phyloP scores from a whole-genome alignment of 2,888 invertebrate genomes.

The Didymodactylos carnosus region DNA sequence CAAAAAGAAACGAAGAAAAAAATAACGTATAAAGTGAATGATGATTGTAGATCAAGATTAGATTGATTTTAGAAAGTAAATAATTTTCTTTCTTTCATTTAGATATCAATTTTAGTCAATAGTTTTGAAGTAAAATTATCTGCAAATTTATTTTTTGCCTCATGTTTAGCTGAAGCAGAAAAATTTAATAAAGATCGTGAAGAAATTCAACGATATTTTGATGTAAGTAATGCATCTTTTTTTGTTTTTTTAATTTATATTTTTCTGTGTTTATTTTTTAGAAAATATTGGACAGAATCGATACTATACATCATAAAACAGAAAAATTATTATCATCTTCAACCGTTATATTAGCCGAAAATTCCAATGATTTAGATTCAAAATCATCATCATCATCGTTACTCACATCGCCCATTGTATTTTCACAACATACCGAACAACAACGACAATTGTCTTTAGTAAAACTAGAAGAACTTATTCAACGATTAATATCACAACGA shows the following conservation, averaged over 20 bases:
- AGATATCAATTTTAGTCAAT: not conserved
- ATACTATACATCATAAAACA: not conserved
- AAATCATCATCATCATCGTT: too few relatives aligned
- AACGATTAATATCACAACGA: constrained; percentile 63
- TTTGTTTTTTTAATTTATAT: too few relatives aligned
- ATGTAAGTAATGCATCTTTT: not conserved
- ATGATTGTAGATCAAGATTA: too few relatives aligned
- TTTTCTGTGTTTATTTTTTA: too few relatives aligned
- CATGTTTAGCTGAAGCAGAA: not conserved
- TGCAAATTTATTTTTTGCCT: not conserved
- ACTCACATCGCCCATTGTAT: too few relatives aligned
- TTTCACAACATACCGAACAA: too few relatives aligned
- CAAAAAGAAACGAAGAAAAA: not conserved
- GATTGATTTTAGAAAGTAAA: not conserved
- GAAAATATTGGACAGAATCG: not conserved
- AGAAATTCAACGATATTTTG: not conserved
- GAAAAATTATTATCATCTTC: not conserved
- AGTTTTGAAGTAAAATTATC: not conserved
- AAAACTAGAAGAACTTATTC: constrained; percentile 14
- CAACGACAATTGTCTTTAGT: too few relatives aligned
- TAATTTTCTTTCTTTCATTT: not conserved
- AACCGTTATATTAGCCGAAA: too few relatives aligned
- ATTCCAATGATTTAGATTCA: too few relatives aligned
- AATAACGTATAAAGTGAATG: not conserved
- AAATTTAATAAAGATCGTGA: not conserved